These are phyloP conservation scores for Scelioninae gen. 1 DNA, from an alignment of 2,888 invertebrate species.

Conservation along the genomic window DNA sequence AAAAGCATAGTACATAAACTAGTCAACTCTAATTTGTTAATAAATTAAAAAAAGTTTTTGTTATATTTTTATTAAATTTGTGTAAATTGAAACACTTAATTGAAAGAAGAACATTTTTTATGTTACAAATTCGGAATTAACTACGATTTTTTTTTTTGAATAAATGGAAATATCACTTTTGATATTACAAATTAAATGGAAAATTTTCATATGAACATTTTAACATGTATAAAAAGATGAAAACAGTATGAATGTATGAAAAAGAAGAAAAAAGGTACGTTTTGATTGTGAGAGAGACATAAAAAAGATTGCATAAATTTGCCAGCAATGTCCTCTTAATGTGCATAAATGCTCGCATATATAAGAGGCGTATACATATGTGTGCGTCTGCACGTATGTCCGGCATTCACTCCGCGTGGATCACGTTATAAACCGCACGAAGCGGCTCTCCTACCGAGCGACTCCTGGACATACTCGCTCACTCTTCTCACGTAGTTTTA, in stretches of 20 bases:
- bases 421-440: constrained; percentile 65
- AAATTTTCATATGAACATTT: too few species aligned
- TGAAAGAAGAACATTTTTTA: too few species aligned
- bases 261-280: background rate
- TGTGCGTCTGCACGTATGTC: constrained; percentile 60
- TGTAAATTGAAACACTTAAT: too few species aligned
- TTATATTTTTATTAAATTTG: too few species aligned
- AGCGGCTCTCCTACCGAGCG: constrained; percentile 62
- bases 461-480: constrained; percentile 63
- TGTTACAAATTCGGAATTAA: too few species aligned
- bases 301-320: constrained; percentile 46
- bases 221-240: too few species aligned
- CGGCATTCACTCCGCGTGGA: constrained; percentile 58
- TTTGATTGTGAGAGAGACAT: constrained; percentile 4
- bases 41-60: too few species aligned
- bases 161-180: too few species aligned
- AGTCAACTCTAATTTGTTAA: too few species aligned
- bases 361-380: constrained; percentile 17
- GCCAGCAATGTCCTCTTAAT: constrained; percentile 39
- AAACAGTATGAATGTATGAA: background rate
- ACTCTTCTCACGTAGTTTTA: constrained; percentile 66
- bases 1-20: too few species aligned
- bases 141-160: too few species aligned
- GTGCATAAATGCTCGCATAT: constrained; percentile 41
- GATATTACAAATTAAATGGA: too few species aligned